phyloP scores from a whole-genome alignment of 2,113 vertebrate genomes.

The human (Homo sapiens) region GRCh38 chr2:64274001-64274500 shows the following conservation, averaged over 20 bases:
- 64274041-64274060: background rate
- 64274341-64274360: background rate
- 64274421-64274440: background rate
- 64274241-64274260: background rate
- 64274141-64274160: background rate
- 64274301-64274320: background rate
- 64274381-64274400: background rate
- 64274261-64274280: background rate
- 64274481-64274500: background rate
- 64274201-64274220: background rate
- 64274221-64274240: background rate
- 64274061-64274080: background rate
- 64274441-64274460: background rate
- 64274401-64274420: background rate
- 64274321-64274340: background rate
- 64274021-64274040: background rate
- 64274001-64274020: background rate
- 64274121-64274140: background rate
- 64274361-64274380: background rate
- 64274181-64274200: background rate
- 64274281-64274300: background rate
- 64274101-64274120: background rate
- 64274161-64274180: background rate
- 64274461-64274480: background rate
- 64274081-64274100: background rate